Evolutionary conservation across 2,888 invertebrate species (phyloP), one percentile per base, ranked within the genome.

Genomic region (Pherbina coryleti): DNA sequence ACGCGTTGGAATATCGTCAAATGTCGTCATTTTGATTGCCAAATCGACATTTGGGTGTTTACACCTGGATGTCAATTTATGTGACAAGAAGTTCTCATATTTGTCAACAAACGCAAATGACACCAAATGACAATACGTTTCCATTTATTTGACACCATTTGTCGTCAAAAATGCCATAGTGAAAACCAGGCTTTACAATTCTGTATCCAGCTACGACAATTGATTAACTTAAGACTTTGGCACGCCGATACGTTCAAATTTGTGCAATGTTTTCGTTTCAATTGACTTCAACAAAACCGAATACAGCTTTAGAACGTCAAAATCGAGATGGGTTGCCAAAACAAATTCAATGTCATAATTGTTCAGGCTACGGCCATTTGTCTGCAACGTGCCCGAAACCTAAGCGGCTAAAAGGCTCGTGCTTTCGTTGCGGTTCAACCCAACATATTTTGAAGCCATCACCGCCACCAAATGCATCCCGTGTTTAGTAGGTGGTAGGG

Each of bases 281-380:
- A 1, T 14, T 5, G 1, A 3, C 31, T 25, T 17, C 25, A 62
- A 62, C 28, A 5, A 62, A 62, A 22, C 11, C 11, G 8, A 62
- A 62, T 19, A 1, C 28, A 28, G 25, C 19, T 69, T 2, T 1
- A 8, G 25, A 37, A 37, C 34, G 22, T 7, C 7, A 22, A 51
- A 19, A 44, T 25, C 19, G 28, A 9, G 49, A 49, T 4, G 37
- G 37, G 8, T 7, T 37, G 37, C 37, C 8, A 8, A 4, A 37
- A 37, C 8, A 37, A 7, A 51, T 69, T 19, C 69, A 51, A 8
- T 69, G 49, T 25, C 70, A 11, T 55, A 76, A 70, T 34, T 77
- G 66, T n/a, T 77, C 69, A 28, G 69, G 67, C 14, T n/a, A 19
- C 3, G 77, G 77, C 11, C 77, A 77, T 73, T 37, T 66, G 1